Base-by-base conservation (phyloP, 1,140 invertebrate genomes). In the Atta cephalotes region DNA sequence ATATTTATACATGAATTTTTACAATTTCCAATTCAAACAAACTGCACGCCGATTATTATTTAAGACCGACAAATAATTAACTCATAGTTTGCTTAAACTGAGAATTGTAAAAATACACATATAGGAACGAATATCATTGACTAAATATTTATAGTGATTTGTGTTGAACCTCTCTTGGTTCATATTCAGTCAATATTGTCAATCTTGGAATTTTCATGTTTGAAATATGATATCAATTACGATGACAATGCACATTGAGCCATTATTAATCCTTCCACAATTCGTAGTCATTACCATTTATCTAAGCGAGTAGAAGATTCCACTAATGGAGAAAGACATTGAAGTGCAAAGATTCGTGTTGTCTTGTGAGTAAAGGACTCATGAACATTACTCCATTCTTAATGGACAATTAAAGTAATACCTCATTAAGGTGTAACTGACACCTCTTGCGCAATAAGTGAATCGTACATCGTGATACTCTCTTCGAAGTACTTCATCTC, bases 391-490 rank as follows among this genome's bases (percentile, higher is more conserved):
- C 35, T 63, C 56, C 39, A 21, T 62, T 35, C 53, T 39, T 84
- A 84, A 84, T 84, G 80, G 70, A 84, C 80, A 76, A 84, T 84
- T 62, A 84, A 74, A 76, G 80, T 76, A 84, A 84, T 84, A 84
- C 70, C 70, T 84, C 80, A 74, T 84, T 84, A 84, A 39, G 56
- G 39, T 76, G 80, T 84, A 84, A 76, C 80, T 39, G 80, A 84
- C 80, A 84, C 80, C 80, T 84, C 45, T 14, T 14, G 80, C 56
- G 28, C 60, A 21, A 72, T 14, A 39, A 9, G 56, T 28, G 63
- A 28, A 39, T 63, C 76, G 58, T 39, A 25, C 65, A 58, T 53
- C 31, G n/a, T 25, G 16, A 31, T 9, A 51, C 18, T 31, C 39
- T 62, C 56, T 72, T 51, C 70, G 49, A 25, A 14, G 25, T 76